A percentile compares a stretch with the other conserved stretches of the same genome.
Evolutionary conservation across 2,797 vertebrate genomes (phyloP).

Genomic region (Gymnocypris eckloni): DNA sequence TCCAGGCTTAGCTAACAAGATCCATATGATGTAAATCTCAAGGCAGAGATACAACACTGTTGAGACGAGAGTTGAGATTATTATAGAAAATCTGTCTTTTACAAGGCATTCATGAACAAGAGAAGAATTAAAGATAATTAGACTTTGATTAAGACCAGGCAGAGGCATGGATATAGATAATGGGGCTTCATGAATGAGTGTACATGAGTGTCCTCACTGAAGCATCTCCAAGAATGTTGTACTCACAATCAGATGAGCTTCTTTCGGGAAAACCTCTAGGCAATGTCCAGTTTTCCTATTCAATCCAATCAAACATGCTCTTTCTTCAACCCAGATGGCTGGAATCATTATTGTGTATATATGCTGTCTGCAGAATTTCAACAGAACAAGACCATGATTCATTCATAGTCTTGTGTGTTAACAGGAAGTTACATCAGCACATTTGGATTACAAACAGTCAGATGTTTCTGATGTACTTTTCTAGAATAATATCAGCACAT

Average conservation of each 20-base stretch:
- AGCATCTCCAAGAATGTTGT: conserved; percentile 43
- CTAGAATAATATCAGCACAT: conserved; percentile 18
- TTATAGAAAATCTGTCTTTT: conserved; percentile 57
- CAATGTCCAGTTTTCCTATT: conserved; percentile 42
- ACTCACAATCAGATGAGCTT: conserved; percentile 37
- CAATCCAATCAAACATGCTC: conserved; percentile 6
- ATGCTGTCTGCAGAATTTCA: conserved; percentile 49
- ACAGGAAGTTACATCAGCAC: conserved; percentile 42
- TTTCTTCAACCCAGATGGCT: conserved; percentile 46
- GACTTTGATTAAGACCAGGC: conserved; percentile 61
- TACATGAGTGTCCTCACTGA: conserved; percentile 37
- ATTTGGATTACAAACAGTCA: conserved; percentile 38
- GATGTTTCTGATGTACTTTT: conserved; percentile 30
- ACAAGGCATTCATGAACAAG: conserved; percentile 25
- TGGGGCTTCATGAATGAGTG: background rate
- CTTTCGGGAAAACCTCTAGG: conserved; percentile 18
- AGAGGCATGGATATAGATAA: conserved; percentile 40
- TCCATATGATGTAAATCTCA: conserved; percentile 53
- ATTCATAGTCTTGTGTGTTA: conserved; percentile 41
- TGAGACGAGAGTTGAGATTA: conserved; percentile 49
- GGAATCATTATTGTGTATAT: conserved; percentile 47
- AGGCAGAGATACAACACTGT: conserved; percentile 49
- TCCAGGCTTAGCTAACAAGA: conserved; percentile 53
- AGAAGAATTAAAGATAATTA: conserved; percentile 55
- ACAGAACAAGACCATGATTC: conserved; percentile 47